phyloP scores from a whole-genome alignment of 2,888 invertebrate genomes.

The Pardosa pseudoannulata region DNA sequence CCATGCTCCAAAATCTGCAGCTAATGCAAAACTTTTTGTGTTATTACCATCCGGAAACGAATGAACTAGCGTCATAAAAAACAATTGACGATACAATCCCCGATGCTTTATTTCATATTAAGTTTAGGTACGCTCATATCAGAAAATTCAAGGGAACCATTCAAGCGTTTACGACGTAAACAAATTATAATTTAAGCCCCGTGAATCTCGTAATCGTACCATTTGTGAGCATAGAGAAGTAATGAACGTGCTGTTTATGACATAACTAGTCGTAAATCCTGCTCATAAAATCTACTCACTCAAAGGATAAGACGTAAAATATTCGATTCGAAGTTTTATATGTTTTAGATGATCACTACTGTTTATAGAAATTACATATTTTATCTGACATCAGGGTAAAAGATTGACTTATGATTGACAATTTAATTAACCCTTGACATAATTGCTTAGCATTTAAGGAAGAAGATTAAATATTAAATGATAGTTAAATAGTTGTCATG shows the following conservation, averaged over 20 bases:
- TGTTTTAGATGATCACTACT: not conserved
- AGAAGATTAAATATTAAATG: no score
- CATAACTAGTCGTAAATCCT: constrained; percentile 27
- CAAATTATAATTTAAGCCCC: not conserved
- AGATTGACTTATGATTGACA: no score
- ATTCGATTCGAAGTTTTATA: constrained; percentile 6
- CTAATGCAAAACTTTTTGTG: not conserved
- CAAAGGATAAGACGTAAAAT: constrained; percentile 14
- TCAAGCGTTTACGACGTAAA: not conserved
- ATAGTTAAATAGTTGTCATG: no score
- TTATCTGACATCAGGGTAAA: no score
- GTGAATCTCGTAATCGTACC: not conserved
- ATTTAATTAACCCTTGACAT: no score
- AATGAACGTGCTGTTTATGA: constrained; percentile 22
- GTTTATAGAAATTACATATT: no score
- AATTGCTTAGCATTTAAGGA: no score
- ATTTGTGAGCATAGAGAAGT: not conserved
- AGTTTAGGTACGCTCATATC: not conserved
- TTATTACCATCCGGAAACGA: not conserved
- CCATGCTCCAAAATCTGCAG: not conserved
- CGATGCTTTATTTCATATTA: not conserved
- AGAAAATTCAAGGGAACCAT: not conserved
- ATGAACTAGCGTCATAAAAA: not conserved
- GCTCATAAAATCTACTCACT: constrained; percentile 23
- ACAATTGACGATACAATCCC: not conserved